Evolutionary conservation across 92 coral and sea anemone species (phyloP).

Genomic region (Porites divaricata): DNA sequence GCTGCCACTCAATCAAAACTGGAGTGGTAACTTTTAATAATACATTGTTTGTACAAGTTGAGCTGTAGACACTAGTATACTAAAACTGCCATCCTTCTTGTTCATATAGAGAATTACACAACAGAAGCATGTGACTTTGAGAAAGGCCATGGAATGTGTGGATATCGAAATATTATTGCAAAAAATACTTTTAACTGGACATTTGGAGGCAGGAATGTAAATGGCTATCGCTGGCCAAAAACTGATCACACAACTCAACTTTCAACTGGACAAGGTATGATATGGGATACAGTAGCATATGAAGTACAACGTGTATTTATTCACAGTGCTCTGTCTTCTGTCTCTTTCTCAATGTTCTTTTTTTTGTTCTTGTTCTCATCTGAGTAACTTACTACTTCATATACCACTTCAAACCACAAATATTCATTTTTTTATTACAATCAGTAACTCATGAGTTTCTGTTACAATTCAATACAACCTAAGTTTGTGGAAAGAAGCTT

Average conservation of each 20-base stretch:
- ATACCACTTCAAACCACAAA: too few relatives aligned
- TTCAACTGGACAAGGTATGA: conserved; percentile 65
- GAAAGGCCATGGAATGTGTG: conserved; percentile 47
- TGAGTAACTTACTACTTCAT: too few relatives aligned
- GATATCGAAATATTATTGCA: conserved; percentile 40
- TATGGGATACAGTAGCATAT: neutral
- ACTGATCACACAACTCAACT: conserved; percentile 61
- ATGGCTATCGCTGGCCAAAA: conserved; percentile 17
- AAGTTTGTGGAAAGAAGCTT: too few relatives aligned
- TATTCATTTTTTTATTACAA: too few relatives aligned
- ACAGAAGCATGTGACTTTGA: conserved; percentile 70
- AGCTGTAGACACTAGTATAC: neutral
- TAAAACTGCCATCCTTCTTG: neutral
- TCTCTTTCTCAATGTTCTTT: too few relatives aligned
- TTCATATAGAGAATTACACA: neutral
- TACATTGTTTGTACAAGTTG: too few relatives aligned
- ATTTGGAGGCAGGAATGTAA: conserved; percentile 15
- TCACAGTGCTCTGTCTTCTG: too few relatives aligned
- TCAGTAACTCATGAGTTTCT: too few relatives aligned
- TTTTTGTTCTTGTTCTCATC: too few relatives aligned
- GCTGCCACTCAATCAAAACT: too few relatives aligned
- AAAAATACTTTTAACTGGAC: conserved; percentile 55
- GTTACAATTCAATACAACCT: too few relatives aligned
- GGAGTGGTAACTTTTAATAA: too few relatives aligned
- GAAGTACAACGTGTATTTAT: neutral